Evolutionary conservation across 2,888 invertebrate species (phyloP), one percentile per base, ranked within the genome.

Genomic region (Watsonalla binaria): DNA sequence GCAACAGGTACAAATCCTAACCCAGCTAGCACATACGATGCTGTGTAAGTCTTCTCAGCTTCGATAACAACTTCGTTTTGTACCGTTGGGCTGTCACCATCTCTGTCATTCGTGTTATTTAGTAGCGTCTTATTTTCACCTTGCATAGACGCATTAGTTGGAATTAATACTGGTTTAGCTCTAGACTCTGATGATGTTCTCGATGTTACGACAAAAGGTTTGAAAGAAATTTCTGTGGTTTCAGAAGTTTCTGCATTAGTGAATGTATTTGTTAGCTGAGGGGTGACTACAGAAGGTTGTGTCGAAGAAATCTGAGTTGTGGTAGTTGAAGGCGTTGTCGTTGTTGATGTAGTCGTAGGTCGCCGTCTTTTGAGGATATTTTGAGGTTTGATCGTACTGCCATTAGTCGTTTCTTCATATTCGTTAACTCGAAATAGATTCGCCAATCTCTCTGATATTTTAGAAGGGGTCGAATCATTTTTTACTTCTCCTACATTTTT

Each of bases 1-100:
- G 91, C 83, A 42, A 93, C 84, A 0, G 93, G 93, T 24, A 93
- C 72, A 65, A 93, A 92, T 7, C 93, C 93, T 49, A 93, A 77
- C 0, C 92, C 93, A 52, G 93, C 93, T 63, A 93, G 76, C 6
- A 93, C 92, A 60, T 93, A 92, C 0, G 93, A 93, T 0, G 93
- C 92, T 53, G 93, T 88, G 63, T 93, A 92, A 47, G 92, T 91
- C 47, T 93, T 92, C 42, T 92, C 89, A 65, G 91, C 91, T 77
- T 93, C 93, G 56, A 92, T 85, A 0, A 92, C 86, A 2, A 92
- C 92, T 62, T 92, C 92, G 55, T 89, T 89, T 54, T 78, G 80
- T 42, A 77, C 68, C n/a, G 62, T 54, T 56, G 68, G 54, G 51
- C 76, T 70, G 53, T 77, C 59, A 54, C 60, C 62, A 51, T 67